Base-by-base conservation (phyloP, 2,113 vertebrate genomes). In the Acinonyx jubatus region DNA sequence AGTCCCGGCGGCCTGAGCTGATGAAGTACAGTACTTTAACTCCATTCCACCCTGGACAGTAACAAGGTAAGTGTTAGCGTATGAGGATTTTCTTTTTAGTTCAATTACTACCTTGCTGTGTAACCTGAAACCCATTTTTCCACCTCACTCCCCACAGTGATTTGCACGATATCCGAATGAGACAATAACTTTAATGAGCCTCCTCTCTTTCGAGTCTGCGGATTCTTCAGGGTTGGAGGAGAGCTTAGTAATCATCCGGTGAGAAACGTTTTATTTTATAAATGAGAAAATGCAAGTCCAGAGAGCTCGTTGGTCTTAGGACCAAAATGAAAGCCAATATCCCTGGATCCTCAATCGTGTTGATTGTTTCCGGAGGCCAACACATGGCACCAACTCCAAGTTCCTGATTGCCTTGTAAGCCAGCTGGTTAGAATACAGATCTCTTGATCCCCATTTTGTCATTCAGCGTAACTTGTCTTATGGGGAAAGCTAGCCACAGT, bases 81-180 rank as follows among this genome's bases (percentile, higher is more conserved):
- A 9, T 4, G 14, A 50, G 2, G 19, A 15, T 41, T 94, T 95
- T 90, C 84, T 71, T 96, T 96, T 96, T 87, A 82, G 89, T 93
- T 86, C 69, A 45, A 48, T 96, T 93, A 87, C 74, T 81, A 7
- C 52, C 92, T 81, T 71, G 63, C 55, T 76, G 23, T 94, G 91
- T 94, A 95, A 94, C 83, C 80, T 89, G 86, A 95, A 92, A 68
- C 94, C 71, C 50, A 66, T 79, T 93, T 97, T 97, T 88, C 85
- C 14, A 71, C 65, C 71, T 96, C 95, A 94, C 89, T 97, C 81
- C 88, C 93, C 61, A 94, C 50, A 91, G 85, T 45, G 71, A 94
- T 93, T 96, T 86, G 61, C 36, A 97, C 82, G 68, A 71, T 81
- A 88, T 33, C 69, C 10, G 52, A 91, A 91, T 89, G 61, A 69